phyloP scores from a whole-genome alignment of 2,888 invertebrate genomes.

The Meteorus colon region DNA sequence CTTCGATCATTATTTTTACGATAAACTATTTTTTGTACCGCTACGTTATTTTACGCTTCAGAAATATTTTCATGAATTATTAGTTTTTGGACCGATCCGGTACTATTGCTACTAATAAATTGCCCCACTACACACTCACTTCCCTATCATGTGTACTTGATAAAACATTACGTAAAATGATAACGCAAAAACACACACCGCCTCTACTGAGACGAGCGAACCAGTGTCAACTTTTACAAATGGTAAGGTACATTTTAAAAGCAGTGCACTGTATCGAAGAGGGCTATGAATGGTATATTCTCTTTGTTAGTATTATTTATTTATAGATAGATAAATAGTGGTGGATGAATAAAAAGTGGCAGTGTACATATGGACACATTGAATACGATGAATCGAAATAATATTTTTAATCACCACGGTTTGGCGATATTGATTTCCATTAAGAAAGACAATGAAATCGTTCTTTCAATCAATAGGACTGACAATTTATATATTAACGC shows the following conservation, averaged over 20 bases:
- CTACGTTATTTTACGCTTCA: conserved; percentile 55
- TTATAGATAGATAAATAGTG: neutral
- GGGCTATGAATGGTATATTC: conserved; percentile 54
- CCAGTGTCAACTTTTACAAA: conserved; percentile 57
- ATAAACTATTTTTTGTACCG: conserved; percentile 70
- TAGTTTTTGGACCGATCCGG: conserved; percentile 1
- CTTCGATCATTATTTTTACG: conserved; percentile 58
- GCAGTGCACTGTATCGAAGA: conserved; percentile 71
- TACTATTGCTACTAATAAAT: conserved; percentile 49
- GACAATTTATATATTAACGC: neutral
- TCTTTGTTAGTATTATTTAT: neutral
- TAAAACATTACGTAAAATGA: conserved; percentile 45
- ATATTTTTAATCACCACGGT: conserved; percentile 38
- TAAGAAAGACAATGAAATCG: neutral
- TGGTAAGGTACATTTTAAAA: conserved; percentile 62
- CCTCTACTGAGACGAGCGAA: conserved; percentile 59
- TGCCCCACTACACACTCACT: conserved; percentile 27
- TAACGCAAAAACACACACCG: conserved; percentile 53
- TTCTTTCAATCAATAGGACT: neutral
- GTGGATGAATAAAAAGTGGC: neutral
- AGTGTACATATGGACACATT: conserved; percentile 25
- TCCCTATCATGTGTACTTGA: conserved; percentile 46
- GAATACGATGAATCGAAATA: neutral
- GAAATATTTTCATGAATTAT: neutral
- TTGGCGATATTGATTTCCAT: conserved; percentile 60